These are phyloP conservation scores for Pocillopora grandis DNA, from an alignment of 92 coral and sea anemone genomes.

Conservation along the genomic window DNA sequence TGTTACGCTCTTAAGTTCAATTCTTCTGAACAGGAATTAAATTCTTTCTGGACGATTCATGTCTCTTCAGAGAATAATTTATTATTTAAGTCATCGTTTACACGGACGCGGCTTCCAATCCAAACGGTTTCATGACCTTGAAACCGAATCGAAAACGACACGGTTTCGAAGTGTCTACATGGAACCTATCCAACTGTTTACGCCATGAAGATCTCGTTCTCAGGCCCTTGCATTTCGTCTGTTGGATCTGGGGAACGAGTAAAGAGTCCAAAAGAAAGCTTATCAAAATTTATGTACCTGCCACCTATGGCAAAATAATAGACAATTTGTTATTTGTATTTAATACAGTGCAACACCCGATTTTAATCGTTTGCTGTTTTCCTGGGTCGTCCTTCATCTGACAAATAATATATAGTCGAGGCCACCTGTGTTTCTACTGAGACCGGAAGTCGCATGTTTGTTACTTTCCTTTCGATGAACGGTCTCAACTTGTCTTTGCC, in stretches of 20 bases:
- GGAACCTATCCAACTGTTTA: constrained; percentile 11
- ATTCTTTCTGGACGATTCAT: no score
- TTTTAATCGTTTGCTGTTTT: constrained; percentile 61
- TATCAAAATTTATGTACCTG: no score
- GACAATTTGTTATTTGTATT: constrained; percentile 20
- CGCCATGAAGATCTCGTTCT: constrained; percentile 12
- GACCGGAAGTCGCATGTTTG: constrained; percentile 43
- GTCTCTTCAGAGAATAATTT: no score
- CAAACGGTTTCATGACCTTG: constrained; percentile 32
- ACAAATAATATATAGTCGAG: constrained; percentile 44
- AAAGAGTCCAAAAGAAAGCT: not conserved
- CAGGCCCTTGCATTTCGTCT: constrained; percentile 30
- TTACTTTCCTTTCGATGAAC: constrained; percentile 24
- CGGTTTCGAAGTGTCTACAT: constrained; percentile 16
- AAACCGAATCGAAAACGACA: constrained; percentile 27
- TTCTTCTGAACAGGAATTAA: no score
- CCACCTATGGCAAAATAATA: no score
- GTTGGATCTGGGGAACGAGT: constrained; percentile 13
- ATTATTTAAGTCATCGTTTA: not conserved
- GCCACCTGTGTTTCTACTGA: constrained; percentile 52
- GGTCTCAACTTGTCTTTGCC: constrained; percentile 7
- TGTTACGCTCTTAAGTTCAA: no score
- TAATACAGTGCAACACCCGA: constrained; percentile 23
- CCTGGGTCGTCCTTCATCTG: constrained; percentile 47
- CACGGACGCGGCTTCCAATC: constrained; percentile 32